These are phyloP conservation scores for Chionomys nivalis DNA, from an alignment of 2,113 vertebrate species.

Conservation along the genomic window DNA sequence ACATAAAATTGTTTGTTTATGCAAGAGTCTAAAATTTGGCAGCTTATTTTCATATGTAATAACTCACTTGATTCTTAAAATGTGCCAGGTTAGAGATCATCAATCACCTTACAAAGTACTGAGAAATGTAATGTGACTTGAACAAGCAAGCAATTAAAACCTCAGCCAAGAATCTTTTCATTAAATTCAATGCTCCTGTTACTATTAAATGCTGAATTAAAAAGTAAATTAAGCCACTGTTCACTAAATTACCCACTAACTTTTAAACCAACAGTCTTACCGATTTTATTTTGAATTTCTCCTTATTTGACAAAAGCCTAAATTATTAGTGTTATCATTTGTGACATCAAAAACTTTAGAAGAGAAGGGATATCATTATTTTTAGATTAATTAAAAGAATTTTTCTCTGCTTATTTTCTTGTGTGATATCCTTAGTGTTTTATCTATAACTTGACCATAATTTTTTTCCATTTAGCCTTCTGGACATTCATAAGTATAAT, in stretches of 20 bases:
- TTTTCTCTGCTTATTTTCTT: background rate
- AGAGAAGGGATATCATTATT: background rate
- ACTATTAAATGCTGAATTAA: background rate
- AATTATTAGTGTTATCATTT: background rate
- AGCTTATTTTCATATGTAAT: background rate
- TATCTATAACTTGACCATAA: background rate
- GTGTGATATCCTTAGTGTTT: background rate
- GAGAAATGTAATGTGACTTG: background rate
- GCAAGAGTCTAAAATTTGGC: background rate
- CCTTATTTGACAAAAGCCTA: background rate
- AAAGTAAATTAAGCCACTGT: background rate
- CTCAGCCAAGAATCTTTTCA: background rate
- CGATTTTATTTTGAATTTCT: background rate
- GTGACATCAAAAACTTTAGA: background rate
- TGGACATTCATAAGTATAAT: background rate
- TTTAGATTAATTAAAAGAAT: background rate
- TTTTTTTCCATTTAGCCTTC: background rate
- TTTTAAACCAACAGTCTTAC: background rate
- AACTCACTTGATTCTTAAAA: constrained; percentile 34
- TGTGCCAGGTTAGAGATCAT: background rate
- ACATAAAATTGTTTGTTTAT: background rate
- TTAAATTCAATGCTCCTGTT: background rate
- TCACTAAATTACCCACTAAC: background rate
- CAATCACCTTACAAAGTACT: background rate
- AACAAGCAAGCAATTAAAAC: background rate